These are phyloP conservation scores for Drosophila longiperda DNA, from an alignment of 2,888 invertebrate genomes.

Conservation along the genomic window DNA sequence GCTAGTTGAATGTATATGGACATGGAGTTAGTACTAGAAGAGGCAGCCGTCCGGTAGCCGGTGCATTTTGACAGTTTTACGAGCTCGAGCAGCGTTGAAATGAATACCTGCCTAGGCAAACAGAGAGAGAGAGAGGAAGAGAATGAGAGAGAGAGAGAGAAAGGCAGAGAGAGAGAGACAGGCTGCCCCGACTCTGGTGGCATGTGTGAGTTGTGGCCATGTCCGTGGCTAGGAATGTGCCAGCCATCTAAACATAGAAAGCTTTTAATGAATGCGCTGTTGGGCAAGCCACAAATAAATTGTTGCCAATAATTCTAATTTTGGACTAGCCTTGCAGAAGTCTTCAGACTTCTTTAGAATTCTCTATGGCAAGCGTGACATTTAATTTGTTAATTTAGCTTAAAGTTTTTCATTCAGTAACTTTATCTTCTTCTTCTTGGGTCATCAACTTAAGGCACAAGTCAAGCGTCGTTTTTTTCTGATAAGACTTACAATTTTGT, in stretches of 20 bases:
- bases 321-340: conserved; percentile 21
- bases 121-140: conserved; percentile 7
- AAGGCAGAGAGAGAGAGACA: not conserved
- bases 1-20: conserved; percentile 41
- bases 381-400: conserved; percentile 4
- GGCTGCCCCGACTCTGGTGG: conserved; percentile 15
- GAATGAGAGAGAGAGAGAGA: not conserved
- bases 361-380: not conserved
- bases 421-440: conserved; percentile 1
- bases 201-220: conserved; percentile 72
- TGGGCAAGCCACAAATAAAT: conserved; percentile 61
- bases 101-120: conserved; percentile 69
- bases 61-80: conserved; percentile 81
- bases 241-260: conserved; percentile 76
- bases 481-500: conserved; percentile 40
- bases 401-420: not conserved
- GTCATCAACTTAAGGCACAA: conserved; percentile 1
- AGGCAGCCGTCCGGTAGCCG: conserved; percentile 68
- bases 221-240: conserved; percentile 72
- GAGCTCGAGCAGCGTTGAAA: conserved; percentile 77
- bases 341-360: not conserved
- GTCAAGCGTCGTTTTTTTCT: conserved; percentile 8
- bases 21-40: conserved; percentile 9
- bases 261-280: conserved; percentile 72
- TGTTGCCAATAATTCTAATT: conserved; percentile 42